Evolutionary conservation across 1,140 invertebrate genomes (phyloP).

Genomic region (Epicauta chinensis): DNA sequence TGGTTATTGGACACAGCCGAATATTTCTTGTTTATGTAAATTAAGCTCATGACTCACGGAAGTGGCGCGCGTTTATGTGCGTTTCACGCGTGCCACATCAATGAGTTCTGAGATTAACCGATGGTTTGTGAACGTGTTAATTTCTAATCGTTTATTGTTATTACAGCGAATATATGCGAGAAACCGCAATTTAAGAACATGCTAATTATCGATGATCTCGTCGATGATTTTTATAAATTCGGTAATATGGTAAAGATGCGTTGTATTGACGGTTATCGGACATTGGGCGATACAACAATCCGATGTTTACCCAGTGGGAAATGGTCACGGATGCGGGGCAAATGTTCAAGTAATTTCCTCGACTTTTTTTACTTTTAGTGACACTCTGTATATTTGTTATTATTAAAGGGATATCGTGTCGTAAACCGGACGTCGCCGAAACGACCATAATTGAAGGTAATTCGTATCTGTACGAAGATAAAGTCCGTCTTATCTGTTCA

Average conservation of each 20-base stretch:
- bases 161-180: slow-evolving; percentile 39
- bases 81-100: background rate
- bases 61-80: too few relatives aligned
- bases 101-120: background rate
- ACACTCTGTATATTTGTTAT: too few relatives aligned
- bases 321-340: slow-evolving; percentile 51
- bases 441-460: slow-evolving; percentile 27
- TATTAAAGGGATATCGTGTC: slow-evolving; percentile 35
- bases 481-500: slow-evolving; percentile 27
- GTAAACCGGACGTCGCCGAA: slow-evolving; percentile 26
- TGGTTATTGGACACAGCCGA: slow-evolving; percentile 44
- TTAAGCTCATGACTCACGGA: too few relatives aligned
- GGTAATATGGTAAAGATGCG: slow-evolving; percentile 44
- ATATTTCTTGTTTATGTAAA: slow-evolving; percentile 42
- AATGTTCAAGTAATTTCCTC: slow-evolving; percentile 42
- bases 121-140: too few relatives aligned
- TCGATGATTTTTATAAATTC: slow-evolving; percentile 36
- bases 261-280: slow-evolving; percentile 46
- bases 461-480: slow-evolving; percentile 35
- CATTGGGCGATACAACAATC: slow-evolving; percentile 45
- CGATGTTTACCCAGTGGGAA: slow-evolving; percentile 47
- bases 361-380: too few relatives aligned
- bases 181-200: slow-evolving; percentile 33
- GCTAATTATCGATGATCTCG: slow-evolving; percentile 7
- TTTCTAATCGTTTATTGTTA: background rate